phyloP scores from a whole-genome alignment of 2,888 invertebrate genomes.

The Mesochorus sp. region DNA sequence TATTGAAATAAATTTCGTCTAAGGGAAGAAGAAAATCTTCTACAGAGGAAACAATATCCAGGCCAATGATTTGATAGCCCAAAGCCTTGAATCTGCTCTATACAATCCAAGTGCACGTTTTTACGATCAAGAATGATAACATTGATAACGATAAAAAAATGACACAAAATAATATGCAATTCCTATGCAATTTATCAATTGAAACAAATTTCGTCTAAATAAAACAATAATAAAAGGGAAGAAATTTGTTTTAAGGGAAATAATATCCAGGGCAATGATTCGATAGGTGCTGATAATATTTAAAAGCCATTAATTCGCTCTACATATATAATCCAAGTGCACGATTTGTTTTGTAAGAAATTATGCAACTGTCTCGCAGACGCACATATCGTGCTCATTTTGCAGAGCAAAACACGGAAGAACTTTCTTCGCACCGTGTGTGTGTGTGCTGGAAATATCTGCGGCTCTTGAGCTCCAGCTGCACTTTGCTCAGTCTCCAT shows the following conservation, averaged over 20 bases:
- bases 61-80: too few relatives aligned
- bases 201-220: neutral
- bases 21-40: too few relatives aligned
- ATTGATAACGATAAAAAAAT: neutral
- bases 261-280: too few relatives aligned
- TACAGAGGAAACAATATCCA: too few relatives aligned
- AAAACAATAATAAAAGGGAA: neutral
- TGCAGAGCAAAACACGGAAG: conserved; percentile 70
- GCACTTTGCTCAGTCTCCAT: neutral
- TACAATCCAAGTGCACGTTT: neutral
- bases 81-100: too few relatives aligned
- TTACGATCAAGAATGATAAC: neutral
- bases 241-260: too few relatives aligned
- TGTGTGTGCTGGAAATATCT: neutral
- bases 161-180: neutral
- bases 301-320: too few relatives aligned
- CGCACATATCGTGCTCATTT: conserved; percentile 13
- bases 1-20: neutral
- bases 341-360: neutral
- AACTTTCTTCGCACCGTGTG: conserved; percentile 72
- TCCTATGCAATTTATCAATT: neutral
- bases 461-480: neutral
- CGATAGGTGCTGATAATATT: too few relatives aligned
- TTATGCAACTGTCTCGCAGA: conserved; percentile 12
- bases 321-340: neutral